phyloP scores from a whole-genome alignment of 64 coral and sea anemone genomes.

The Hydrozoanthus tunicans region DNA sequence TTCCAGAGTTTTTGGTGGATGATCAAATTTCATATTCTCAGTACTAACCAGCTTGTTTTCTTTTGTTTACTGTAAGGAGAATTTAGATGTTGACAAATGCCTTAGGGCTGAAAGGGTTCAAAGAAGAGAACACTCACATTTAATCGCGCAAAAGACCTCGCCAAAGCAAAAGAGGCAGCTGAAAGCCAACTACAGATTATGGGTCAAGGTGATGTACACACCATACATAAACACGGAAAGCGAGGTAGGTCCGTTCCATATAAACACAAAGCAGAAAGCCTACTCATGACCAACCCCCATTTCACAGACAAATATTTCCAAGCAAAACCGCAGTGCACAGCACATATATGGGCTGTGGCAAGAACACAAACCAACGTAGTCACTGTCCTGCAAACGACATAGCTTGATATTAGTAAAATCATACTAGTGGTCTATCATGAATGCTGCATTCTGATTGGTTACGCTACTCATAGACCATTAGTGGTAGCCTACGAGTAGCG shows the following conservation, averaged over 20 bases:
- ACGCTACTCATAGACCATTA: no score
- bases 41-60: no score
- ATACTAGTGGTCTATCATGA: no score
- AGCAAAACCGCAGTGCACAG: constrained; percentile 33
- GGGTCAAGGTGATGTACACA: constrained; percentile 55
- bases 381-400: constrained; percentile 63
- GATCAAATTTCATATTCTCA: no score
- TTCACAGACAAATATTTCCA: constrained; percentile 17
- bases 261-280: constrained; percentile 32
- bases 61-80: no score
- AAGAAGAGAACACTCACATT: constrained; percentile 63
- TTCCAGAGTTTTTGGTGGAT: no score
- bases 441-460: no score
- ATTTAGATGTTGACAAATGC: no score
- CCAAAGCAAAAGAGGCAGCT: constrained; percentile 62
- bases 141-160: constrained; percentile 48
- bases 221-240: constrained; percentile 49
- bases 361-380: constrained; percentile 46
- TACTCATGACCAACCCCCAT: constrained; percentile 7
- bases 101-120: not conserved
- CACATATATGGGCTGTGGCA: constrained; percentile 58
- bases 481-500: no score
- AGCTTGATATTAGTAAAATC: constrained; percentile 25
- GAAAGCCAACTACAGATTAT: constrained; percentile 58
- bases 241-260: constrained; percentile 50